Percentiles rank a stretch among this genome's conserved stretches.
Conservation (phyloP, 2,113 vertebrate genomes). For the Eulacestoma nigropectus region DNA sequence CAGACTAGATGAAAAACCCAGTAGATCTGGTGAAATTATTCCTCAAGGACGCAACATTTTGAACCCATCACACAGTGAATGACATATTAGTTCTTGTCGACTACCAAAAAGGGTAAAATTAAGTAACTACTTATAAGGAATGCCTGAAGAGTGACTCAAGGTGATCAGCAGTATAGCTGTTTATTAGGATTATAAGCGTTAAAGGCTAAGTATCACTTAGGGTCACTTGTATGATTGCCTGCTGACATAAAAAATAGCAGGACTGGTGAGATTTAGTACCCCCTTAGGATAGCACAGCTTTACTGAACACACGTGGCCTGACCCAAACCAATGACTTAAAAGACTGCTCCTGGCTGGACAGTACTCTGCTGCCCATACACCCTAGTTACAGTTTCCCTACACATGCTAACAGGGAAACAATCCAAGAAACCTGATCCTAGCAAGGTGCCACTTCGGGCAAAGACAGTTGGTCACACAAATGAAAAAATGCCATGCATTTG, state of each 20-base stretch:
- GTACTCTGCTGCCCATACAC: background rate
- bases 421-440: background rate
- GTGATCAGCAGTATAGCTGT: background rate
- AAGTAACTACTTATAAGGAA: background rate
- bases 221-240: background rate
- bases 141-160: background rate
- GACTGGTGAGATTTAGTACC: background rate
- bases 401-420: background rate
- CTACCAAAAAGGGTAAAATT: background rate
- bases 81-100: rapidly evolving
- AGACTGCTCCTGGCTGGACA: background rate
- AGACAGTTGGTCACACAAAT: background rate
- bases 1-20: background rate
- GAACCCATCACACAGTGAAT: background rate
- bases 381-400: background rate
- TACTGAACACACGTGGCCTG: background rate
- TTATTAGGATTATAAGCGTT: background rate
- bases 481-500: background rate
- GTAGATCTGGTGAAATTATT: background rate
- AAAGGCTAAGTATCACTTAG: background rate
- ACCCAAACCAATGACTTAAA: background rate
- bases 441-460: background rate
- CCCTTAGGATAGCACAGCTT: background rate
- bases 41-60: background rate
- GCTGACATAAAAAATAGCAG: background rate